A percentile compares a stretch with the other conserved stretches of the same genome.
Evolutionary conservation across 2,797 vertebrate genomes (phyloP).

Genomic region (Denticeps clupeoides): DNA sequence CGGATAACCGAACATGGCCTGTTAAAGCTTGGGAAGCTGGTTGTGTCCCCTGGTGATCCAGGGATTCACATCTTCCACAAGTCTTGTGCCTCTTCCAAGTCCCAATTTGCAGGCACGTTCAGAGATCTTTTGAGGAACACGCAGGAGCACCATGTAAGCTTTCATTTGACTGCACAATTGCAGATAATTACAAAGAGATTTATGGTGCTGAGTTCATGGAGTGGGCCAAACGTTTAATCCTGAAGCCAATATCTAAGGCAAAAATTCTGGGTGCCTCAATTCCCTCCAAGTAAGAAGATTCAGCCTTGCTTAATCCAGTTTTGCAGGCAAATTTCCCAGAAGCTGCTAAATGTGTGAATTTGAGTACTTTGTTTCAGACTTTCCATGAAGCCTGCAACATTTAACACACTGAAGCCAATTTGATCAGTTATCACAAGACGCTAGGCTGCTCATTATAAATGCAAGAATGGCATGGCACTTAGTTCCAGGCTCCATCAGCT

Average conservation of each 20-base stretch:
- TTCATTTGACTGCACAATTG: slow-evolving; percentile 25
- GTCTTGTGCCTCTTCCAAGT: slow-evolving; percentile 44
- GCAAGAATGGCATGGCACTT: background rate
- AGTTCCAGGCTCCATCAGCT: background rate
- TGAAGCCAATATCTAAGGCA: slow-evolving; percentile 51
- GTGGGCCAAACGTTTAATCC: slow-evolving; percentile 59
- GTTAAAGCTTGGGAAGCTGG: too few species aligned
- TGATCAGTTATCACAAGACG: slow-evolving; percentile 21
- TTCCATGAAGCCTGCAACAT: slow-evolving; percentile 22
- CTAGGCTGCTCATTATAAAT: slow-evolving; percentile 8
- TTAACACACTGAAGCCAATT: slow-evolving; percentile 31
- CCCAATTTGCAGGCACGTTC: slow-evolving; percentile 38
- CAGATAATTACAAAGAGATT: slow-evolving; percentile 42
- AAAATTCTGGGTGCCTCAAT: slow-evolving; percentile 49
- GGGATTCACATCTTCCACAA: slow-evolving; percentile 36
- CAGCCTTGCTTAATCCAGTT: slow-evolving; percentile 54
- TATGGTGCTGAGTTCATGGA: slow-evolving; percentile 44
- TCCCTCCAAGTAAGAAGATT: slow-evolving; percentile 55
- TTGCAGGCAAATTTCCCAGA: slow-evolving; percentile 43
- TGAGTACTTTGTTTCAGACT: slow-evolving; percentile 31
- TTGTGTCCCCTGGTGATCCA: background rate
- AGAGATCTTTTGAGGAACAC: slow-evolving; percentile 37
- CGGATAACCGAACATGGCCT: background rate
- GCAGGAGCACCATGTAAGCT: slow-evolving; percentile 39
- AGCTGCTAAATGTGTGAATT: slow-evolving; percentile 9